A percentile compares a stretch with the other conserved stretches of the same genome.
These are phyloP conservation scores for Bembecia ichneumoniformis DNA, from an alignment of 2,888 invertebrate species.

Conservation along the genomic window DNA sequence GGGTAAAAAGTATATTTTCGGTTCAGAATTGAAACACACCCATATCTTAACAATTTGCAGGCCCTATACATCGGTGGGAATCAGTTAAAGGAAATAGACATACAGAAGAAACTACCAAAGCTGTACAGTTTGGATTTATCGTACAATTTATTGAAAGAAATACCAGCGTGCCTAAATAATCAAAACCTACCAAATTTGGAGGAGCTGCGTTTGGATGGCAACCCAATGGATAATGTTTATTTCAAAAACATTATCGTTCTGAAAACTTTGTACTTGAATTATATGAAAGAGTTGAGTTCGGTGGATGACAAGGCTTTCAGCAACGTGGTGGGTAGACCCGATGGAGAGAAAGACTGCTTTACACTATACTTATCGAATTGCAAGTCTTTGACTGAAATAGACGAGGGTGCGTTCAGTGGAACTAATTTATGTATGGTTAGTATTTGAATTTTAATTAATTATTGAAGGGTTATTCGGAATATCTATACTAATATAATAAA, in stretches of 20 bases:
- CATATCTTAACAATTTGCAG: constrained; percentile 32
- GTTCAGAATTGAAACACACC: too few species aligned
- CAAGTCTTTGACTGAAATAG: constrained; percentile 44
- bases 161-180: constrained; percentile 55
- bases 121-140: constrained; percentile 66
- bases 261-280: constrained; percentile 53
- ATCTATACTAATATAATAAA: too few species aligned
- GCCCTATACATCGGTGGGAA: constrained; percentile 58
- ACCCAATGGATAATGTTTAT: constrained; percentile 58
- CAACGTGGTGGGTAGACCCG: constrained; percentile 49
- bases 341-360: constrained; percentile 50
- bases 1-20: too few species aligned
- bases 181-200: constrained; percentile 60
- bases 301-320: constrained; percentile 61
- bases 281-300: constrained; percentile 35
- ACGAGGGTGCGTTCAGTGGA: constrained; percentile 58
- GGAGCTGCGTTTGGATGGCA: constrained; percentile 65
- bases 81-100: constrained; percentile 53
- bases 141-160: constrained; percentile 51
- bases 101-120: constrained; percentile 50
- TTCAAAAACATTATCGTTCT: constrained; percentile 60
- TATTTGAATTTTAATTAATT: constrained; percentile 5
- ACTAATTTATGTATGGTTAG: constrained; percentile 70
- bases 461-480: too few species aligned
- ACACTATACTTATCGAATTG: constrained; percentile 63